Evolutionary conservation across 64 coral and sea anemone species (phyloP), one percentile per base, ranked within the genome.

Genomic region (Actinia equina): DNA sequence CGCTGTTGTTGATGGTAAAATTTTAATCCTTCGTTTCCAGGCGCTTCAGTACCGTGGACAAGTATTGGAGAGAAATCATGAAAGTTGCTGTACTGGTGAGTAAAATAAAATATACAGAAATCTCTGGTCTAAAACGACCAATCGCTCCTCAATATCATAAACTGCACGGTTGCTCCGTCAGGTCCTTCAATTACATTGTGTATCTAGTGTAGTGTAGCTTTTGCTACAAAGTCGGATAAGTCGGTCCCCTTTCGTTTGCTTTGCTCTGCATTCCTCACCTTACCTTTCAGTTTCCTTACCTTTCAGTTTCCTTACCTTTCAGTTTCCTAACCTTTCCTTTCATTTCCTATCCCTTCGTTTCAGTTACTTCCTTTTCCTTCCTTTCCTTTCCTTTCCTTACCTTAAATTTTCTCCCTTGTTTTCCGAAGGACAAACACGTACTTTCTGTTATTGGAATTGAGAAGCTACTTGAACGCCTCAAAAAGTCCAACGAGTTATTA

Each of bases 41-140:
- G 62, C 97, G 97, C 53, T 99, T 99, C 61, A 94, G 93, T 18
- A 99, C 97, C 45, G 97, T 99, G 62, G 97, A 99, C 44, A 99
- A 99, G 44, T 82, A 99, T 80, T 99, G 97, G 97, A 92, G 88
- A 86, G 97, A 99, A 59, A 92, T 95, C 63, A 99, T 99, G 97
- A 99, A 99, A 90, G 88, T 88, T 77, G 97, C 97, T 17, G 80
- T 99, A 10, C 86, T 92, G 97, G 97, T 99, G 20, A 44, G 92
- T 89, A 82, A 17, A 37, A 37, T 37, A 37, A 37, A 37, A 37
- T 37, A 37, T 37, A 37, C 30, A 37, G 30, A 37, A 37, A 37
- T 37, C 30, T 37, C 30, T 37, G 30, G 30, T 37, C 30, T 37
- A 37, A 37, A 37, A 37, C 30, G 7, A 49, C 46, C 46, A 49